A percentile compares a stretch with the other conserved stretches of the same genome.
Conservation (phyloP, 2,888 invertebrate species). For the Thysanoteuthis rhombus region DNA sequence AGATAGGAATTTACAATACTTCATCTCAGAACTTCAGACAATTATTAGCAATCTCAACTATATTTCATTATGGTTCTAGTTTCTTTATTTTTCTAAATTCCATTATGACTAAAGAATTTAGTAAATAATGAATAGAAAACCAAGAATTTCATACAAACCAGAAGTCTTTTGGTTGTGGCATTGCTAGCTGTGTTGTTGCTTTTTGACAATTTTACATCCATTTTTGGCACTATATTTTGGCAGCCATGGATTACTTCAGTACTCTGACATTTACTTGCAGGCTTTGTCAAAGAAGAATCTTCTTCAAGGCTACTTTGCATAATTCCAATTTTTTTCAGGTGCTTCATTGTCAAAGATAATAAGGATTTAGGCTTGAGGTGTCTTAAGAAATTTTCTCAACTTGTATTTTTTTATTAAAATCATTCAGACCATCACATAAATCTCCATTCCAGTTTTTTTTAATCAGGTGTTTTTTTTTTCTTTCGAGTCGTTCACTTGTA, state of each 20-base stretch:
- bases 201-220: background rate
- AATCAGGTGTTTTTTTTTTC: too few species aligned
- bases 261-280: background rate
- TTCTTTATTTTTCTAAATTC: too few species aligned
- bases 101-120: background rate
- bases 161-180: background rate
- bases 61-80: too few species aligned
- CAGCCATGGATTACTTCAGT: too few species aligned
- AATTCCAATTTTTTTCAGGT: background rate
- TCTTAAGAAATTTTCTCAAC: background rate
- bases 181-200: background rate
- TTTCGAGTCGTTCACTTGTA: too few species aligned
- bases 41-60: too few species aligned
- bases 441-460: background rate
- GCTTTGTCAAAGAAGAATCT: background rate
- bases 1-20: too few species aligned
- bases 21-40: too few species aligned
- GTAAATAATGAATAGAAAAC: background rate
- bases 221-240: background rate
- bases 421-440: background rate
- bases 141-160: background rate
- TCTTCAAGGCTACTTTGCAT: background rate
- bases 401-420: background rate
- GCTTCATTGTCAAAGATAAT: background rate
- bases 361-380: background rate